Evolutionary conservation across 2,797 vertebrate species (phyloP), one percentile per base, ranked within the genome.

Genomic region (Pangasius larnaudii): DNA sequence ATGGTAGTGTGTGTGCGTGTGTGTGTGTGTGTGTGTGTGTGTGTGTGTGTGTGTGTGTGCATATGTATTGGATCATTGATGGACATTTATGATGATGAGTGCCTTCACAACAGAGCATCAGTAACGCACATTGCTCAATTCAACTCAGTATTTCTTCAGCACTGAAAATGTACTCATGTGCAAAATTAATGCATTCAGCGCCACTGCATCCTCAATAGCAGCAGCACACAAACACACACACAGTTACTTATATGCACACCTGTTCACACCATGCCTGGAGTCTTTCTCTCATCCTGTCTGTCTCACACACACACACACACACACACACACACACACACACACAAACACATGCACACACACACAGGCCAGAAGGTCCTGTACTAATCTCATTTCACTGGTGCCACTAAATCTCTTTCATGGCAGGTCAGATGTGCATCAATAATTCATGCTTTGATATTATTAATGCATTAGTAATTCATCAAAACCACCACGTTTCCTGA

Each of bases 11-110:
- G 91, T 91, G 89, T 90, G 91, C 86, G 91, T 89, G 91, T 92
- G 92, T 78, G 86, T 88, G 92, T 91, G 90, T 89, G 92, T 87
- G 91, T 89, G 91, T 92, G 91, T 78, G 86, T 88, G 92, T 91
- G 90, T 89, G 92, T 91, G 91, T 92, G 91, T 88, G 92, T 91
- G 91, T 90, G 92, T 87, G 91, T 42, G 58, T 13, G 92, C 87
- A 91, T 90, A 91, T 92, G 92, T 79, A 82, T 89, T 85, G 87
- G 94, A 95, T 96, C 95, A 63, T 36, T 85, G 27, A 95, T 96
- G 93, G 90, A 84, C 91, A 95, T 95, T 96, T 95, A 95, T 90
- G 89, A 89, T 94, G 95, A 96, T 95, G 95, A 93, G 65, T 92
- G 88, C 93, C 89, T 92, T 92, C 75, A 85, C 89, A 88, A 92